These are phyloP conservation scores for Miichthys miiuy DNA, from an alignment of 2,797 vertebrate genomes.

Conservation along the genomic window DNA sequence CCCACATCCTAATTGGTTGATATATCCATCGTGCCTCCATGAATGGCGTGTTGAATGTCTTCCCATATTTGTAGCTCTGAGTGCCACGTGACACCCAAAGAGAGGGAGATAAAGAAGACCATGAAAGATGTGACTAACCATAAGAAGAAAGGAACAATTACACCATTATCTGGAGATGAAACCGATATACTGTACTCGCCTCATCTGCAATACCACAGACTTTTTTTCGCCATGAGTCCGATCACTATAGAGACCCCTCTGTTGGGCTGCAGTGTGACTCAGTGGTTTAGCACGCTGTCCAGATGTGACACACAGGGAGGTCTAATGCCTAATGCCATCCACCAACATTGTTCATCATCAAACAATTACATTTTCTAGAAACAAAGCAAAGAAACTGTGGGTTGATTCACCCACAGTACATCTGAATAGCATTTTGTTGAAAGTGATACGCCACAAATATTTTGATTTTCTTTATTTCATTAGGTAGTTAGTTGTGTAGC, in stretches of 20 bases:
- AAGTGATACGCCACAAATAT: constrained; percentile 46
- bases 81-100: constrained; percentile 47
- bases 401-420: constrained; percentile 37
- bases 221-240: constrained; percentile 14
- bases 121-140: constrained; percentile 55
- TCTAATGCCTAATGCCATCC: constrained; percentile 44
- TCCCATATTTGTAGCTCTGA: constrained; percentile 42
- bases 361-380: constrained; percentile 38
- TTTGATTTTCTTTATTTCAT: constrained; percentile 45
- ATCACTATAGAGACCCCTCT: constrained; percentile 56
- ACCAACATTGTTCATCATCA: constrained; percentile 51
- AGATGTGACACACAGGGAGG: constrained; percentile 56
- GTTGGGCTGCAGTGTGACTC: constrained; percentile 68
- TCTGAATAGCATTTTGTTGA: constrained; percentile 45
- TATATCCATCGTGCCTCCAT: constrained; percentile 38
- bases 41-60: constrained; percentile 50
- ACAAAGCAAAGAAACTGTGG: constrained; percentile 34
- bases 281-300: constrained; percentile 49
- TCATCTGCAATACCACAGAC: constrained; percentile 48
- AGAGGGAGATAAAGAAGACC: constrained; percentile 25
- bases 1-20: constrained; percentile 61
- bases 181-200: constrained; percentile 47
- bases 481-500: constrained; percentile 16
- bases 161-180: constrained; percentile 64
- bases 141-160: constrained; percentile 59